Evolutionary conservation across 1,140 invertebrate genomes (phyloP), one percentile per base, ranked within the genome.

Genomic region (Plectrocnemia conspersa): DNA sequence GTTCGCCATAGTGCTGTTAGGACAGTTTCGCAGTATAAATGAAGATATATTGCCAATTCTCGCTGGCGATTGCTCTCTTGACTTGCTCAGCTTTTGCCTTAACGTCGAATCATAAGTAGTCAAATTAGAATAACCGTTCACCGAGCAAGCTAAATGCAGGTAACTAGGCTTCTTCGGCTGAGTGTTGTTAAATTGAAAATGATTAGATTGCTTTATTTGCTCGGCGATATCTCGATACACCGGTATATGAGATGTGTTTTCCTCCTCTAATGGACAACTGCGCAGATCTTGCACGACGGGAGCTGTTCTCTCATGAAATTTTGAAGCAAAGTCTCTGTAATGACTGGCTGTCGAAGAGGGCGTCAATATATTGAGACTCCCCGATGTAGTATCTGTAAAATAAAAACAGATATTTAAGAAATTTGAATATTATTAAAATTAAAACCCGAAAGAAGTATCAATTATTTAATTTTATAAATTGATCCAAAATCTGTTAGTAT

Each of bases 81-180:
- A 83, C 62, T 77, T 78, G 36, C 80, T 79, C 24, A 83, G 77
- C 35, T 84, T 83, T 67, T 86, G 83, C 25, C 86, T 75, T 18
- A 86, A 69, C 65, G 86, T 84, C 1, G 85, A 86, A 65, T 88
- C 84, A 77, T 92, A 92, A 52, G 86, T 87, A 9, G 84, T 89
- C 38, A 88, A 79, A 62, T 86, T 86, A 0, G 86, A 88, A 67
- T 94, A 94, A 7, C 91, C 91, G 72, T 88, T 92, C 21, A 93
- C 88, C 13, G 88, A 90, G 67, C 91, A 92, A 42, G 91, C 89
- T 44, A 94, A 73, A 64, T 86, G 88, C 36, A 94, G 71, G 68
- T 94, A 94, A 47, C 89, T 92, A 0, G 90, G 91, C 64, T 82
- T 73, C 45, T 71, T 72, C 9, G 72, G 72, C 63, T 70, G 73